Conservation (phyloP, 2,113 vertebrate species). For the Cygnus atratus region DNA sequence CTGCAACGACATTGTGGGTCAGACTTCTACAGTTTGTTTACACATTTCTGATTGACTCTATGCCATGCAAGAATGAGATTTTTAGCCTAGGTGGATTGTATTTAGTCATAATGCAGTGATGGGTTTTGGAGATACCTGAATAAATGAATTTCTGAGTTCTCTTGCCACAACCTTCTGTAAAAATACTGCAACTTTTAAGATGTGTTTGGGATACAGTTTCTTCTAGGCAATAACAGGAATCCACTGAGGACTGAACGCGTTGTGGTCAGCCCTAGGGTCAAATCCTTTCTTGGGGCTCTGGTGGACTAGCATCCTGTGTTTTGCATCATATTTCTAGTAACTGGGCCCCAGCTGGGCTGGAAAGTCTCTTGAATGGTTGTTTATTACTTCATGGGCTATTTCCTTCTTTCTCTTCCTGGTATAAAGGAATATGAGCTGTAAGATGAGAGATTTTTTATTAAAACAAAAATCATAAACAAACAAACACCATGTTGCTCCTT, state of each 20-base stretch:
- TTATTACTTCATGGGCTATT: not conserved
- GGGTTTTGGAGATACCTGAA: not conserved
- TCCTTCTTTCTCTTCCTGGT: not conserved
- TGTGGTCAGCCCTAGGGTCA: rapidly evolving
- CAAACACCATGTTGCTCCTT: not conserved
- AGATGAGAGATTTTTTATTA: not conserved
- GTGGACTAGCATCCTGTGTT: not conserved
- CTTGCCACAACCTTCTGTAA: not conserved
- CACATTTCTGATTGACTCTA: not conserved
- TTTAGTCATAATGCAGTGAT: not conserved
- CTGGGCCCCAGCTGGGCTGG: not conserved
- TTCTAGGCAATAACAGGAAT: not conserved
- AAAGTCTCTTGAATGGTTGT: not conserved
- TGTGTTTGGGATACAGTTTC: not conserved
- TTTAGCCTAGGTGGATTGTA: too few species aligned
- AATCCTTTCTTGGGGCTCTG: not conserved
- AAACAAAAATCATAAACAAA: not conserved
- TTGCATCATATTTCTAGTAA: not conserved
- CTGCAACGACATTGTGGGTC: not conserved
- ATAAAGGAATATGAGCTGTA: not conserved
- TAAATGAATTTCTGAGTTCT: not conserved
- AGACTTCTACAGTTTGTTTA: not conserved
- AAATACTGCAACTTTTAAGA: not conserved
- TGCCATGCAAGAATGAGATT: not conserved
- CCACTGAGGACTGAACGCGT: rapidly evolving